These are phyloP conservation scores for Mizuhopecten yessoensis DNA, from an alignment of 1,140 invertebrate species.

Conservation along the genomic window DNA sequence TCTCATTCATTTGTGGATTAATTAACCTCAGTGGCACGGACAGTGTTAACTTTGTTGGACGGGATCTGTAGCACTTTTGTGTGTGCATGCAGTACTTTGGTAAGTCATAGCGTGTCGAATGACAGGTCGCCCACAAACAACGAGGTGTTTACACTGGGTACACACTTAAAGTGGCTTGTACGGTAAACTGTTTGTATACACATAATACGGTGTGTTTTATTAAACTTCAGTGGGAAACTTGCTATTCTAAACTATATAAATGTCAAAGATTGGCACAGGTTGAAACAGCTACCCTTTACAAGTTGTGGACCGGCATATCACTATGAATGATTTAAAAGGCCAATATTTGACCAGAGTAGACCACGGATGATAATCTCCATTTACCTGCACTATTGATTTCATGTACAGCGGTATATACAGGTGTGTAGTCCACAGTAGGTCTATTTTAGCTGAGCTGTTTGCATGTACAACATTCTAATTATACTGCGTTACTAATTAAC, in stretches of 20 bases:
- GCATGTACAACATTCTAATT: too few species aligned
- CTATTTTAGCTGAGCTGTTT: too few species aligned
- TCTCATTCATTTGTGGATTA: too few species aligned
- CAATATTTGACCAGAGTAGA: neutral
- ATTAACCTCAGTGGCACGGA: neutral
- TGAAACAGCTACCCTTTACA: neutral
- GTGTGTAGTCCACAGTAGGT: neutral
- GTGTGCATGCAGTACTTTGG: neutral
- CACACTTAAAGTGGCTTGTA: neutral
- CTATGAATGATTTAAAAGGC: neutral
- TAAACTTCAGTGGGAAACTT: neutral
- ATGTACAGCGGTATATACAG: neutral
- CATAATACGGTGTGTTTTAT: neutral
- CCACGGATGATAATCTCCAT: neutral
- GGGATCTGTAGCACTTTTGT: neutral
- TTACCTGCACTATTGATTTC: neutral
- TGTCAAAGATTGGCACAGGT: neutral
- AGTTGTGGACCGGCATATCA: neutral
- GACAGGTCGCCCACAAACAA: neutral
- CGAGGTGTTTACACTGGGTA: neutral
- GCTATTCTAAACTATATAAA: neutral
- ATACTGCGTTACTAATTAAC: neutral
- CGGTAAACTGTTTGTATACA: slow-evolving; percentile 22
- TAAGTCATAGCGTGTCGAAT: neutral
- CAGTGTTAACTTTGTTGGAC: neutral